Evolutionary conservation across 53 echinoderm and acorn worm genomes (phyloP).

Genomic region (Stichopus horrens): DNA sequence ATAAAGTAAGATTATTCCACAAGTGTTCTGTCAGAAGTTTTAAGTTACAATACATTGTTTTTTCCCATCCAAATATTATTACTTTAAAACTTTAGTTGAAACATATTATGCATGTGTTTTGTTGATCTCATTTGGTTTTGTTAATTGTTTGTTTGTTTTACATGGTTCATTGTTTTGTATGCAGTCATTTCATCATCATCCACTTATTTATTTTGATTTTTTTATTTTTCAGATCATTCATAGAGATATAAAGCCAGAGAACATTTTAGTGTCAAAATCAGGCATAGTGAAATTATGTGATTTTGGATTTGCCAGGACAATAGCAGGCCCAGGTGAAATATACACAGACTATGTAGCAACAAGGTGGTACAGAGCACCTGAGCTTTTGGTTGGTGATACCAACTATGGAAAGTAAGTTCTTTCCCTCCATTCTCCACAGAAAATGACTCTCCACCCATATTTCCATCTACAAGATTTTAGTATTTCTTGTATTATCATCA

Average conservation of each 20-base stretch:
- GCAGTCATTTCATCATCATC: background rate
- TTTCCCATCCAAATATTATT: too few species aligned
- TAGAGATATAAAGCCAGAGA: conserved; percentile 98
- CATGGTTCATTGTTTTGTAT: too few species aligned
- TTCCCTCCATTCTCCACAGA: background rate
- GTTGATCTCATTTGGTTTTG: too few species aligned
- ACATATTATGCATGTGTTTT: too few species aligned
- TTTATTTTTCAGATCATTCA: conserved; percentile 85
- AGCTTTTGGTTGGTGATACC: conserved; percentile 90
- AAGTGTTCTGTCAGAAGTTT: too few species aligned
- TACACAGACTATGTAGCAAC: conserved; percentile 99
- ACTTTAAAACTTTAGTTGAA: too few species aligned
- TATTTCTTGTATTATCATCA: background rate
- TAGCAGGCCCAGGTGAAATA: conserved; percentile 94
- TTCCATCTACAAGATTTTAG: background rate
- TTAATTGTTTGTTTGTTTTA: too few species aligned
- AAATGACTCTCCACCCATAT: too few species aligned
- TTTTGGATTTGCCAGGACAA: conserved; percentile 99
- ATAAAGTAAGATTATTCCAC: too few species aligned
- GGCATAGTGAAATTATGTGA: conserved; percentile 96
- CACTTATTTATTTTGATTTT: background rate
- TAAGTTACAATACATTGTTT: too few species aligned
- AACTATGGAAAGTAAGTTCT: conserved; percentile 98
- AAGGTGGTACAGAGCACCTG: conserved; percentile 96
- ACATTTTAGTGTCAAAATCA: conserved; percentile 93